Evolutionary conservation across 1,140 invertebrate species (phyloP), one percentile per base, ranked within the genome.

Genomic region (Leptinotarsa texana): DNA sequence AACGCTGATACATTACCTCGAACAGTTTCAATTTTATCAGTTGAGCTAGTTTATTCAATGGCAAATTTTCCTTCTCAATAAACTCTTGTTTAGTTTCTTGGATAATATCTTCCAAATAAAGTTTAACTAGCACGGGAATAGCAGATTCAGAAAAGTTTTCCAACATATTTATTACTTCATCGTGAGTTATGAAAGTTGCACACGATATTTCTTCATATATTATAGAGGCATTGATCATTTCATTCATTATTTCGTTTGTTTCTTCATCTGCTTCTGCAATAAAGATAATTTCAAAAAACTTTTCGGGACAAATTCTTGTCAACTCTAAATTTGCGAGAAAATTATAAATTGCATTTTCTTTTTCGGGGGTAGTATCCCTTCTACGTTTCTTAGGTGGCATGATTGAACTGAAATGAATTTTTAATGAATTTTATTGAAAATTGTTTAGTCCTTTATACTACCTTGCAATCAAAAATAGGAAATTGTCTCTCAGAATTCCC

Each of bases 21-120:
- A 79, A 67, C 6, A 79, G 47, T 47, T 79, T 79, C 3, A 79
- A 42, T 77, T 79, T 79, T 17, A 79, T 21, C 1, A 79, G 18
- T 17, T 72, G 66, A 27, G 69, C 67, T 71, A 76, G 49, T 21
- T 22, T 4, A 57, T 24, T 13, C 4, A 15, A 18, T 17, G 47
- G 51, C 11, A 74, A 17, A 21, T 18, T 42, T 57, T 17, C 5
- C 27, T n/a, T 33, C 8, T 74, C 17, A 5, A 6, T 73, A 22
- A 51, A 63, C 17, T 24, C 33, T 65, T 18, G 33, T 18, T 75
- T 48, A 15, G 67, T 33, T 42, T 63, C 70, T 75, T 76, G 73
- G 42, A 74, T 42, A 72, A 24, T 22, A n/a, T 65, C n/a, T 67
- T 17, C 4, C 74, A 74, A 33, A 73, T 63, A 18, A 57, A 57